phyloP scores from a whole-genome alignment of 2,888 invertebrate species.

The Clunio marinus region DNA sequence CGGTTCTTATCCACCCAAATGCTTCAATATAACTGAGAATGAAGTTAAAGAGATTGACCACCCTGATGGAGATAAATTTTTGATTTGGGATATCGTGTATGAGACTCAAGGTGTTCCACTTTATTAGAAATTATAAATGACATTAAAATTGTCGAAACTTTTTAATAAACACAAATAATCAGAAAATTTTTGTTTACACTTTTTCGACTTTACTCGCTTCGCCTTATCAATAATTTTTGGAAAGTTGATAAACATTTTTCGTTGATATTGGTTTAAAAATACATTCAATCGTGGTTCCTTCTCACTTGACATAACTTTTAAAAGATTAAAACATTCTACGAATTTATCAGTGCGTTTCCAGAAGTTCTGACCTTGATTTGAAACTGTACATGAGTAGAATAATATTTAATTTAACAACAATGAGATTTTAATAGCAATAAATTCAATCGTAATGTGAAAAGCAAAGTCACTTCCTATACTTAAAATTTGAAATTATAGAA shows the following conservation, averaged over 20 bases:
- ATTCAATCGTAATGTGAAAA: no score
- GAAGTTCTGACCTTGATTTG: no score
- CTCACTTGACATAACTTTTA: no score
- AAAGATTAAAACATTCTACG: no score
- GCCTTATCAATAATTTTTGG: neutral
- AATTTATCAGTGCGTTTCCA: no score
- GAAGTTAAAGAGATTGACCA: conserved; percentile 1
- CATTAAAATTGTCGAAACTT: neutral
- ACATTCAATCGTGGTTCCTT: no score
- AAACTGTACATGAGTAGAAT: no score
- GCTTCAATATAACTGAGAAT: neutral
- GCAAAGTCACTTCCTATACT: no score
- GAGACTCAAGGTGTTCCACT: neutral
- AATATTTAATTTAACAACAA: no score
- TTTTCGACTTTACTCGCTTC: neutral
- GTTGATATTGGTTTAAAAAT: neutral
- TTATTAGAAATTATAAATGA: neutral
- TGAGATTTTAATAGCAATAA: no score
- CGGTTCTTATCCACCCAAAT: neutral
- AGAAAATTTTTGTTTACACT: neutral
- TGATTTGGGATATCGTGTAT: conserved; percentile 11
- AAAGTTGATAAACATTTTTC: neutral
- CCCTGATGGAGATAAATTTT: neutral
- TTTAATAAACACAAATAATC: no score
- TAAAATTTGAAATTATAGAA: no score